A percentile compares a stretch with the other conserved stretches of the same genome.
Conservation (phyloP, 2,888 invertebrate species). For the Lottia gigantea region DNA sequence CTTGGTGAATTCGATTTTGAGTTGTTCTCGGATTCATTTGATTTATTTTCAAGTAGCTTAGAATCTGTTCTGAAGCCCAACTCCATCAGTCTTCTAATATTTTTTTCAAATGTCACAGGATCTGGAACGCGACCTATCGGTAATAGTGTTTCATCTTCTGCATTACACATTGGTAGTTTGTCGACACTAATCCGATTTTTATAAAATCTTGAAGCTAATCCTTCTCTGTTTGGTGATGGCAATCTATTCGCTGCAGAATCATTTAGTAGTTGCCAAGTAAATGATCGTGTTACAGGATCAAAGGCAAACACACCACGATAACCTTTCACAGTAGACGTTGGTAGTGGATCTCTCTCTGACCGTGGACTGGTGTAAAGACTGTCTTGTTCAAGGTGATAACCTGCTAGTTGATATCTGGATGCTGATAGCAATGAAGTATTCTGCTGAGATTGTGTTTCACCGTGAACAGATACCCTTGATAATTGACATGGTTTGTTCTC, state of each 20-base stretch:
- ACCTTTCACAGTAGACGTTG: neutral
- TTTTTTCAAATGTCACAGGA: neutral
- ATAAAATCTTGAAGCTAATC: neutral
- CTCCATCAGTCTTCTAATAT: constrained; percentile 8
- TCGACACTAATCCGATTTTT: neutral
- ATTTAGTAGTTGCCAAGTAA: constrained; percentile 14
- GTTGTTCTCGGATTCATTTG: neutral
- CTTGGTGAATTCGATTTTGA: no score
- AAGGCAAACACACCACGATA: constrained; percentile 17
- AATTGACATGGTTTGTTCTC: constrained; percentile 1
- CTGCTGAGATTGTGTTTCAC: neutral
- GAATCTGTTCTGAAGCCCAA: constrained; percentile 15
- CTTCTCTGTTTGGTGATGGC: neutral
- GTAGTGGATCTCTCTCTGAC: neutral
- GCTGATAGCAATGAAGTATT: neutral
- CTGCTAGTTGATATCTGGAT: neutral
- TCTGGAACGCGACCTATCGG: neutral
- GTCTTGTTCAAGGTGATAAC: neutral
- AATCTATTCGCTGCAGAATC: neutral
- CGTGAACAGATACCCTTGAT: constrained; percentile 13
- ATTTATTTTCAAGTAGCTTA: neutral
- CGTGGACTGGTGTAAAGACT: neutral
- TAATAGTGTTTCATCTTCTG: neutral
- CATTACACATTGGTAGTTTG: neutral
- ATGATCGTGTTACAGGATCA: constrained; percentile 3